These are phyloP conservation scores for Anagyrus pseudococci DNA, from an alignment of 2,888 invertebrate species.

Conservation along the genomic window DNA sequence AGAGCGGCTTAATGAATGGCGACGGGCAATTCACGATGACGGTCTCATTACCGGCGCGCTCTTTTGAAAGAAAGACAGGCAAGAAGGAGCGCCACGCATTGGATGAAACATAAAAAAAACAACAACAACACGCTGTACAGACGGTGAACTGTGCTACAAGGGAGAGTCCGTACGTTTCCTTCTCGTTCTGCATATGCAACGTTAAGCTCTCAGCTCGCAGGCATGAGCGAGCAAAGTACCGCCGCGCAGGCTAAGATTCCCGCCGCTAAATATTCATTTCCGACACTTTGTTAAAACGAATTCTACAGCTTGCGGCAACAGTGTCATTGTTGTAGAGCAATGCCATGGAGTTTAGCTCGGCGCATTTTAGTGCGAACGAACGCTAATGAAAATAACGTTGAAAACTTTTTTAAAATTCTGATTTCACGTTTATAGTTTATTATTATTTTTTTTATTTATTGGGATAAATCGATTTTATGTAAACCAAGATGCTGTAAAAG, in stretches of 20 bases:
- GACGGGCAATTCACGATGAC: slow-evolving; percentile 38
- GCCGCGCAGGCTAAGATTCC: slow-evolving; percentile 15
- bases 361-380: no score
- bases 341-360: no score
- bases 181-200: slow-evolving; percentile 26
- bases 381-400: no score
- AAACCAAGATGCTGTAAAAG: no score
- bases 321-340: no score
- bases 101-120: not conserved
- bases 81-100: slow-evolving; percentile 24
- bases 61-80: slow-evolving; percentile 7
- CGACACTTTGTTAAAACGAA: slow-evolving; percentile 32
- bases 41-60: slow-evolving; percentile 31
- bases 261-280: slow-evolving; percentile 38
- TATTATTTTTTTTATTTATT: no score
- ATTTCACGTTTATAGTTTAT: no score
- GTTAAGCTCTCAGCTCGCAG: slow-evolving; percentile 38
- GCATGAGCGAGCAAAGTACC: slow-evolving; percentile 21
- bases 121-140: no score
- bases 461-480: no score
- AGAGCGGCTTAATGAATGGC: slow-evolving; percentile 40
- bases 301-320: no score
- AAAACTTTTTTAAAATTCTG: no score
- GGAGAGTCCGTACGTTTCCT: slow-evolving; percentile 27
- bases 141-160: no score